phyloP scores from a whole-genome alignment of 2,113 vertebrate species.

The Plestiodon gilberti region DNA sequence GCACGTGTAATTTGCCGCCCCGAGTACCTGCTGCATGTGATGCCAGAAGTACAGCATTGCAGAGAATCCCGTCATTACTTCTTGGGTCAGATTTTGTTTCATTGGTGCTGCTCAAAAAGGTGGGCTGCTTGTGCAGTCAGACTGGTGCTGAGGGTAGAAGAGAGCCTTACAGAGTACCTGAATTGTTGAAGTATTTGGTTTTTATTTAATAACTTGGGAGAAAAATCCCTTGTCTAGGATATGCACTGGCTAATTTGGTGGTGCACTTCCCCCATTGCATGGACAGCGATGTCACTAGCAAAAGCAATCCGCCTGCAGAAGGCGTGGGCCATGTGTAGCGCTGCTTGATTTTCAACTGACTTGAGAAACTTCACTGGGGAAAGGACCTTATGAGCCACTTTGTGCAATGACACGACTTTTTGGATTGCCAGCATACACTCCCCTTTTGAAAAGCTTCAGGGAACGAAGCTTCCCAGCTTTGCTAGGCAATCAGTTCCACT shows the following conservation, averaged over 20 bases:
- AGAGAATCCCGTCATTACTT: background rate
- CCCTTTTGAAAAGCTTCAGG: no score
- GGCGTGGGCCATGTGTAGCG: background rate
- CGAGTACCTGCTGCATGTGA: background rate
- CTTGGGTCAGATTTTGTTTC: background rate
- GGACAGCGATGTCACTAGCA: background rate
- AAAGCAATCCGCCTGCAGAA: background rate
- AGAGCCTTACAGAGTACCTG: background rate
- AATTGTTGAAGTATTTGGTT: background rate
- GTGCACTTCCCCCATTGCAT: background rate
- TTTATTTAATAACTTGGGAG: background rate
- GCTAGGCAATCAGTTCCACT: background rate
- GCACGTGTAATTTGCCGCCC: background rate
- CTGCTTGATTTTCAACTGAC: background rate
- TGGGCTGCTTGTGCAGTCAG: background rate
- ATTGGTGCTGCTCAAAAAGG: background rate
- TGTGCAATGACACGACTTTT: background rate
- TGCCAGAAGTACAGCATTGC: background rate
- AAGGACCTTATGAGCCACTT: background rate
- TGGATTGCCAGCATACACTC: no score
- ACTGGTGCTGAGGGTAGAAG: background rate
- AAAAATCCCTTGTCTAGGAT: background rate
- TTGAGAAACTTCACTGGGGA: background rate
- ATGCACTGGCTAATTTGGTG: background rate
- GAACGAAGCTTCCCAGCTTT: background rate